Percentiles rank a stretch among this genome's conserved stretches.
These are phyloP conservation scores for Ceratitis capitata DNA, from an alignment of 1,140 invertebrate species.

Conservation along the genomic window DNA sequence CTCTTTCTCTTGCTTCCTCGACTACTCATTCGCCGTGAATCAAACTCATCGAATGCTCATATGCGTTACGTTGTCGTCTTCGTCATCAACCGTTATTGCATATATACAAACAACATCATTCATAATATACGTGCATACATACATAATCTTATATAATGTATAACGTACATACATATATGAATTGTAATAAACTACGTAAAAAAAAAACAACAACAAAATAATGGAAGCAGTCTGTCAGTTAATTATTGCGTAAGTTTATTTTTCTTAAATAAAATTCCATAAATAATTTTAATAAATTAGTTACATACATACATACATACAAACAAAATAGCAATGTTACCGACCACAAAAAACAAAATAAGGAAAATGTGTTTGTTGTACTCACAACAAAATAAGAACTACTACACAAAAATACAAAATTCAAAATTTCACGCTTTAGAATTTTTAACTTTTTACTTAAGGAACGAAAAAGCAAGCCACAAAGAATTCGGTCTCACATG, in stretches of 20 bases:
- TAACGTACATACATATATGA: too few species aligned
- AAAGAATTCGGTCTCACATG: not conserved
- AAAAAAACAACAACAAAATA: not conserved
- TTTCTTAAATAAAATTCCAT: not conserved
- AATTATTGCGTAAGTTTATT: conserved; percentile 5
- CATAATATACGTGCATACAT: too few species aligned
- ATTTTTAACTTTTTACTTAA: not conserved
- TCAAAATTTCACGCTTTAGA: not conserved
- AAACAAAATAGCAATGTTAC: not conserved
- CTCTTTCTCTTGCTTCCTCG: conserved; percentile 9
- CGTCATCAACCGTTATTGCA: not conserved
- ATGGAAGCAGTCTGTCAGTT: conserved; percentile 25
- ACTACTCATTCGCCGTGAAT: not conserved
- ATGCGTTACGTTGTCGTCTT: not conserved
- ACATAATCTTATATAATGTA: not conserved
- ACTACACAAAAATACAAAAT: not conserved
- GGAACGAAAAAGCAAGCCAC: not conserved
- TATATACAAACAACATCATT: not conserved
- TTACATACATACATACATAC: too few species aligned
- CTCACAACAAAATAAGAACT: not conserved
- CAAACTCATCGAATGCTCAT: conserved; percentile 20
- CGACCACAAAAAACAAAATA: not conserved
- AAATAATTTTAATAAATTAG: not conserved
- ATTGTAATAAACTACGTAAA: not conserved
- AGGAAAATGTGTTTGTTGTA: not conserved